phyloP scores from a whole-genome alignment of 2,797 vertebrate genomes.

The Synanceia verrucosa region DNA sequence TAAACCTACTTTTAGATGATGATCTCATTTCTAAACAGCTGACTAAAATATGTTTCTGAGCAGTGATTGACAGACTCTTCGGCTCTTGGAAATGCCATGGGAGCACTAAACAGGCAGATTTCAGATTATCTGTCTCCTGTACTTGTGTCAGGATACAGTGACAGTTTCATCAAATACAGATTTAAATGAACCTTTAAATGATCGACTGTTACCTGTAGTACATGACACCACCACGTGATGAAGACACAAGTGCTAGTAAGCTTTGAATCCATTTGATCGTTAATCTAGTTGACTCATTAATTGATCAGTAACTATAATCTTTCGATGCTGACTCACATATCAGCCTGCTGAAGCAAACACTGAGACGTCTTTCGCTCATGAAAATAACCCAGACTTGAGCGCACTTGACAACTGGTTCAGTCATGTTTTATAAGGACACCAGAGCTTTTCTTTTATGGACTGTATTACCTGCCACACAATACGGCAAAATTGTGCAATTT shows the following conservation, averaged over 20 bases:
- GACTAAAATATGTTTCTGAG: too few relatives aligned
- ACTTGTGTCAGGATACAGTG: too few relatives aligned
- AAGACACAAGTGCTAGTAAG: background rate
- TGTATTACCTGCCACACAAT: background rate
- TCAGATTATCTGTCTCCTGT: too few relatives aligned
- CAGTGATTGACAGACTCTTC: too few relatives aligned
- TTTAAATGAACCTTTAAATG: too few relatives aligned
- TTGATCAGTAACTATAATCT: slow-evolving; percentile 1
- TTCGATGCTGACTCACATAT: background rate
- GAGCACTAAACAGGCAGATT: too few relatives aligned
- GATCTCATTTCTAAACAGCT: too few relatives aligned
- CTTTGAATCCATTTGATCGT: background rate
- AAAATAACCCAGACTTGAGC: slow-evolving; percentile 1
- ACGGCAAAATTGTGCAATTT: background rate
- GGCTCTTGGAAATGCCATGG: too few relatives aligned
- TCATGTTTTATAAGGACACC: slow-evolving; percentile 4
- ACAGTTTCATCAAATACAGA: too few relatives aligned
- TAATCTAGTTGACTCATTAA: background rate
- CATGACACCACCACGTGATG: background rate
- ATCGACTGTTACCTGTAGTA: background rate
- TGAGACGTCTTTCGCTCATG: background rate
- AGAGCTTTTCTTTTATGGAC: background rate
- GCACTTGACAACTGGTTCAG: slow-evolving; percentile 7
- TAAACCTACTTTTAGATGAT: too few relatives aligned
- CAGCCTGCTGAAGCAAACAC: background rate